Percentiles rank a stretch among this genome's conserved stretches.
phyloP scores from a whole-genome alignment of 2,888 invertebrate genomes.

The Clistopyga incitator region DNA sequence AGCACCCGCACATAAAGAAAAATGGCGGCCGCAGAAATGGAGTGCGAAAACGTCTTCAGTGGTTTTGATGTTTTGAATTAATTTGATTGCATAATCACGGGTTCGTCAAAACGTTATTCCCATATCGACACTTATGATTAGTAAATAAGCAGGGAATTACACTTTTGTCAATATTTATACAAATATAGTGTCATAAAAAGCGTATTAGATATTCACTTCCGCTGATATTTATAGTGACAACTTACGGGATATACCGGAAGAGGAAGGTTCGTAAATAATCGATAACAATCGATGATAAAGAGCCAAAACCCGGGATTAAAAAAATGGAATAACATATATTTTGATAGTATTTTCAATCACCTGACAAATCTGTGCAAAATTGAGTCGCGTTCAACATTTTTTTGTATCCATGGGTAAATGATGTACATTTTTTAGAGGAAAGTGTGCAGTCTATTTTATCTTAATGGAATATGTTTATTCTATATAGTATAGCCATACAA shows the following conservation, averaged over 20 bases:
- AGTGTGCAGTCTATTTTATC: not conserved
- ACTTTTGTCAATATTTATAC: not conserved
- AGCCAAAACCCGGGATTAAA: conserved; percentile 89
- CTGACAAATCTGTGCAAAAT: conserved; percentile 98
- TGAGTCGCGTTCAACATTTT: conserved; percentile 99
- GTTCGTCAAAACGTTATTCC: conserved; percentile 5
- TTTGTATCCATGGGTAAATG: conserved; percentile 93
- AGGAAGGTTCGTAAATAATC: conserved; percentile 30
- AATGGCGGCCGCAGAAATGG: conserved; percentile 87
- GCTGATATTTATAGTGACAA: conserved; percentile 11
- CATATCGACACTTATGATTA: not conserved
- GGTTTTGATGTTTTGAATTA: conserved; percentile 36
- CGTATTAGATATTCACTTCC: conserved; percentile 79
- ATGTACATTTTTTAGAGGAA: not conserved
- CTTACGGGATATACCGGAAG: too few relatives aligned
- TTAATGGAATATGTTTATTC: not conserved
- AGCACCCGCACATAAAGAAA: conserved; percentile 80
- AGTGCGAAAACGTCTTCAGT: conserved; percentile 82
- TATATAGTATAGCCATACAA: too few relatives aligned
- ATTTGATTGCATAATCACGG: not conserved
- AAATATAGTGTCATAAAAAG: conserved; percentile 63
- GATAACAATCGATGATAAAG: conserved; percentile 67
- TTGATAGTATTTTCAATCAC: conserved; percentile 99
- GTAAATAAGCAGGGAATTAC: conserved; percentile 11
- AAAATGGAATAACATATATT: conserved; percentile 98